A percentile compares a stretch with the other conserved stretches of the same genome.
Conservation (phyloP, 2,888 invertebrate genomes). For the Melanchra persicariae region DNA sequence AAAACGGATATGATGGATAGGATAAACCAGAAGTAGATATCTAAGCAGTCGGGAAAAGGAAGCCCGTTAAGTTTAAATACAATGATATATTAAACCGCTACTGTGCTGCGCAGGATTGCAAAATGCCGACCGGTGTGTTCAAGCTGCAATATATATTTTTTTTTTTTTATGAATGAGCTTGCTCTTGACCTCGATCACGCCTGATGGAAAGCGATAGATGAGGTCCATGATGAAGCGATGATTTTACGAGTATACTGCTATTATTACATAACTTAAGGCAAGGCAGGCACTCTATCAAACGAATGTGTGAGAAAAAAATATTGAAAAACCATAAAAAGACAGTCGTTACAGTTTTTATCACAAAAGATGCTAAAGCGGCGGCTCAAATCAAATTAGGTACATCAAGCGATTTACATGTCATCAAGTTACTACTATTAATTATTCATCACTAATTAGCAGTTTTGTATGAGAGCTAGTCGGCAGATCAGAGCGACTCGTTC, state of each 20-base stretch:
- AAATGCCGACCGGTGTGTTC: conserved; percentile 3
- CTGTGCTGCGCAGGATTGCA: conserved; percentile 16
- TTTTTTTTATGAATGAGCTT: no score
- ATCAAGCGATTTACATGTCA: conserved; percentile 78
- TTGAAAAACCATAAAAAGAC: conserved; percentile 20
- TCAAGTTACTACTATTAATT: conserved; percentile 81
- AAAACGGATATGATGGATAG: not conserved
- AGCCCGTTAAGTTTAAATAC: conserved; percentile 26
- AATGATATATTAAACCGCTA: conserved; percentile 15
- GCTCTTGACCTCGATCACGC: no score
- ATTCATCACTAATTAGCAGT: conserved; percentile 87
- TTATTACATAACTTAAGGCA: not conserved
- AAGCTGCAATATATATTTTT: conserved; percentile 29
- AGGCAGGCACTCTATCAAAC: conserved; percentile 1
- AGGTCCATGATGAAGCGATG: no score
- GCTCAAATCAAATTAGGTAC: conserved; percentile 67
- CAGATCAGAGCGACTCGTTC: conserved; percentile 81
- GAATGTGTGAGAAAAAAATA: conserved; percentile 31
- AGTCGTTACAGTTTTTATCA: conserved; percentile 53
- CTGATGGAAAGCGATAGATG: no score
- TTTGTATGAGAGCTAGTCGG: conserved; percentile 80
- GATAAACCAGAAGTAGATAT: not conserved
- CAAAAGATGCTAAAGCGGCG: conserved; percentile 32
- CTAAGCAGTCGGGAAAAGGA: conserved; percentile 30
- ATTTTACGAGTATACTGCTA: conserved; percentile 5